phyloP scores from a whole-genome alignment of 2,797 vertebrate species.

The Bovichtus diacanthus region DNA sequence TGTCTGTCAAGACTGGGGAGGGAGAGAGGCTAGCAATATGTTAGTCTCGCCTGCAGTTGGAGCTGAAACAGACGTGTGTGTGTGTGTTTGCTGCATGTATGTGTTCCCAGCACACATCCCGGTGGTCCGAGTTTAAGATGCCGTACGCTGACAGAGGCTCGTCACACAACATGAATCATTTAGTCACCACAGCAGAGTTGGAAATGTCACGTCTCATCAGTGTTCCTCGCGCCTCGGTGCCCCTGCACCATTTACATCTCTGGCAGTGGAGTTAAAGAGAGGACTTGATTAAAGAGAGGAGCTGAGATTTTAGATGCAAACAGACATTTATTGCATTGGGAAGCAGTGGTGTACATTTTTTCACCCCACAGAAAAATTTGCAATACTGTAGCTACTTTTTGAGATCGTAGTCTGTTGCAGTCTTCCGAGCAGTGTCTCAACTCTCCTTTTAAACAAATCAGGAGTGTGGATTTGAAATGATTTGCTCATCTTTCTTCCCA shows the following conservation, averaged over 20 bases:
- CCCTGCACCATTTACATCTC: slow-evolving; percentile 60
- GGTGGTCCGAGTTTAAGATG: slow-evolving; percentile 59
- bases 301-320: slow-evolving; percentile 76
- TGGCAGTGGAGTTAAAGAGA: slow-evolving; percentile 49
- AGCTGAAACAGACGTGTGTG: slow-evolving; percentile 43
- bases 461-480: slow-evolving; percentile 49
- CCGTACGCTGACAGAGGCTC: slow-evolving; percentile 76
- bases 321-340: slow-evolving; percentile 78
- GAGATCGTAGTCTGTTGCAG: slow-evolving; percentile 58
- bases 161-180: slow-evolving; percentile 88
- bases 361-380: slow-evolving; percentile 65
- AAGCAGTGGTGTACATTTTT: slow-evolving; percentile 71
- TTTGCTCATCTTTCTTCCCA: slow-evolving; percentile 35
- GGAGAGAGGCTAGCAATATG: slow-evolving; percentile 59
- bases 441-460: slow-evolving; percentile 35
- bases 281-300: slow-evolving; percentile 72
- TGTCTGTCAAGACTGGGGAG: slow-evolving; percentile 79
- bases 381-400: slow-evolving; percentile 64
- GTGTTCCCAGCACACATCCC: slow-evolving; percentile 55
- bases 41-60: slow-evolving; percentile 65
- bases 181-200: slow-evolving; percentile 81
- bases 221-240: slow-evolving; percentile 63
- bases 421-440: slow-evolving; percentile 43
- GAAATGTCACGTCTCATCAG: slow-evolving; percentile 86
- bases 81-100: slow-evolving; percentile 37